Evolutionary conservation across 2,797 vertebrate species (phyloP), one percentile per base, ranked within the genome.

Genomic region (Tarsius wallacei): DNA sequence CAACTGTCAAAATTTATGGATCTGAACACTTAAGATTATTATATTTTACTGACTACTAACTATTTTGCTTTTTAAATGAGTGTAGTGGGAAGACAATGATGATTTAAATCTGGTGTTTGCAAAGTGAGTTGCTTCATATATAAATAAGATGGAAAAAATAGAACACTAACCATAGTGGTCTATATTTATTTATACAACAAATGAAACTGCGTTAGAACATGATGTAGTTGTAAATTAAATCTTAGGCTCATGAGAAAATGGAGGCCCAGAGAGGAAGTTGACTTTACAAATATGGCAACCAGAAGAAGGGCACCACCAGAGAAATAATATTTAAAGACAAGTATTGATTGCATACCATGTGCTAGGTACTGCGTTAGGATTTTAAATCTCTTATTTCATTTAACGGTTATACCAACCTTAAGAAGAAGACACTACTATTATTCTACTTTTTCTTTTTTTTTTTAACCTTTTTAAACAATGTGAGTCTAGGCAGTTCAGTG

Each of bases 21-120:
- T 42, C 42, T 81, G 24, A 76, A 64, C 11, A 31, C 15, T 90
- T 55, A 31, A 22, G 36, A 55, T 73, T 49, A 74, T 2, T 63
- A 33, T 78, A 57, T 81, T 86, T 96, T 76, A 49, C 71, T 84
- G 59, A 63, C 22, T 80, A 31, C 66, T 90, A 53, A 73, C 31
- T 88, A n/a, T 24, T 42, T 70, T 59, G n/a, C 68, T 84, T 90
- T 83, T 49, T 33, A 55, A 83, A 57, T 70, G 28, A 86, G n/a
- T 68, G 15, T 5, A 24, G 0, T 49, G 7, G 33, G n/a, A 81
- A 86, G 49, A 59, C 59, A 64, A n/a, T 36, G 36, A 22, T 21
- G 12, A 28, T 42, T 68, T 77, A 78, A 51, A 63, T 14, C 53
- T 78, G 49, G 17, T 33, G 76, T 68, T 42, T 83, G 12, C 9